A percentile compares a stretch with the other conserved stretches of the same genome.
Conservation (phyloP, 1,140 invertebrate species). For the Hycleus cichorii region DNA sequence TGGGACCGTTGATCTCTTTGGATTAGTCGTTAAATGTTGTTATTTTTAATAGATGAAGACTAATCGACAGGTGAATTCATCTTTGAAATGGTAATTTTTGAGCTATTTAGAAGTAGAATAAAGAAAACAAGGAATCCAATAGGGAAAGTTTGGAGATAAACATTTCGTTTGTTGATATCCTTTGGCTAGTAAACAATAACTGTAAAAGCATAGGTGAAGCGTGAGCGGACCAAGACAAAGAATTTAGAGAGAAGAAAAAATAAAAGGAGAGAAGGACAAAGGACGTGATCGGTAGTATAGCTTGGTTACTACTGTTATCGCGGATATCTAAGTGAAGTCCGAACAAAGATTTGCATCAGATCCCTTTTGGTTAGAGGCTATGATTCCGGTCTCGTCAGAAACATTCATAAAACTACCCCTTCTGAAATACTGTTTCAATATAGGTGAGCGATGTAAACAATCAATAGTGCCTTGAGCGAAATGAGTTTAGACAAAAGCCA, state of each 20-base stretch:
- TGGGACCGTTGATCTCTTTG: background rate
- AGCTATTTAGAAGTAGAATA: too few relatives aligned
- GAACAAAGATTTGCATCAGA: conserved; percentile 18
- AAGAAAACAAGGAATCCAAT: too few relatives aligned
- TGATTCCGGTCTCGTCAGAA: conserved; percentile 18
- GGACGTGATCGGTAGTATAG: background rate
- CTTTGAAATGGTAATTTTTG: background rate
- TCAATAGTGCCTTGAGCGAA: conserved; percentile 15
- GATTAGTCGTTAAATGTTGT: conserved; percentile 1
- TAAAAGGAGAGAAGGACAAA: background rate
- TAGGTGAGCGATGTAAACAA: conserved; percentile 24
- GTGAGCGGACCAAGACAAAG: background rate
- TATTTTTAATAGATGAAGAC: background rate
- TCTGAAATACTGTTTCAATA: conserved; percentile 21
- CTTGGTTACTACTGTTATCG: too few relatives aligned
- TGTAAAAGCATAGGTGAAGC: background rate
- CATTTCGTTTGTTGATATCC: too few relatives aligned
- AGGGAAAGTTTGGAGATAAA: too few relatives aligned
- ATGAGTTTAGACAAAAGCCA: conserved; percentile 19
- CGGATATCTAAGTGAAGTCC: background rate
- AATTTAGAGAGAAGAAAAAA: background rate
- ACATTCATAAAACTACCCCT: conserved; percentile 25
- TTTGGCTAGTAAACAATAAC: background rate
- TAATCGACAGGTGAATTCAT: conserved; percentile 1
- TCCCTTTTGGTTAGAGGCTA: conserved; percentile 9